Evolutionary conservation across 2,113 vertebrate species (phyloP), one percentile per base, ranked within the genome.

Genomic region (Eidolon helvum): DNA sequence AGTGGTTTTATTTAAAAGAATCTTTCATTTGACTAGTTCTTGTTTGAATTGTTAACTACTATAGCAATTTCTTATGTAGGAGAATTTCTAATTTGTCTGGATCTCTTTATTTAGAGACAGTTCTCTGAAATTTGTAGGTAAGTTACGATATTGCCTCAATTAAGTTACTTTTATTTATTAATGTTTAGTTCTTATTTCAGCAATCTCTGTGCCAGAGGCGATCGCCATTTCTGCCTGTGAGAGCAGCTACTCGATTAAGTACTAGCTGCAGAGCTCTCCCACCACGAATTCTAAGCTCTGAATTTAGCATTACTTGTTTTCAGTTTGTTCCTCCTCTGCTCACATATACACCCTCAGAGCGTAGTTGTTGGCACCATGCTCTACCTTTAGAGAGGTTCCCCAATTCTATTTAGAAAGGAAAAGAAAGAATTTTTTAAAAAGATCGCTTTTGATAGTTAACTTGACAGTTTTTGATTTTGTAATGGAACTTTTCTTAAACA

Each of bases 81-180:
- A 80, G 26, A 86, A 63, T 92, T 91, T 94, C 57, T 93, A 33
- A 86, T 43, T 93, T 69, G 69, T 75, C 8, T 80, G 48, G 53
- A 66, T 86, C 18, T 61, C 38, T 86, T 61, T 91, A 65, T 87
- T 80, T 94, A 63, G 8, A 86, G 48, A 40, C 9, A 69, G 10
- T 80, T 93, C n/a, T 77, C 35, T 91, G 33, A 78, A 95, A 74
- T 97, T 90, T 94, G 35, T 95, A 96, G 74, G 15, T 88, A 28
- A 92, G 26, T 85, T 50, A 85, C 53, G 26, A 66, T 85, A 57
- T 10, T 92, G 3, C 30, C 38, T 85, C 28, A 63, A 0, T 82
- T 83, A 83, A 48, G 33, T 75, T 92, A 72, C 28, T 92, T 96
- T 95, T 86, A 53, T 96, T 96, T 87, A 83, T 91, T 96, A 30